Evolutionary conservation across 2,888 invertebrate species (phyloP).

Genomic region (Acrobasis suavella): DNA sequence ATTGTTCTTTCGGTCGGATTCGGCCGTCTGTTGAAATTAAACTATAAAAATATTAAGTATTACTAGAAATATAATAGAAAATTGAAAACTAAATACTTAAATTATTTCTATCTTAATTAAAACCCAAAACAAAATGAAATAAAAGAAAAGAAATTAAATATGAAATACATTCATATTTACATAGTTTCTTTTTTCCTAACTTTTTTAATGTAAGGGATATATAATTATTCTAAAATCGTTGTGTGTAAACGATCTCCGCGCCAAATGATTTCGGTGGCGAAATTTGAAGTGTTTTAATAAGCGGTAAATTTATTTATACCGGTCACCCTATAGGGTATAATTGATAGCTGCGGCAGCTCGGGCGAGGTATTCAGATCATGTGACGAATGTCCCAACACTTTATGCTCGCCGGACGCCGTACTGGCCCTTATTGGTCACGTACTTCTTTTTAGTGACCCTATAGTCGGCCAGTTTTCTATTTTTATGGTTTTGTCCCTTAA

Average conservation of each 20-base stretch:
- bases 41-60: too few relatives aligned
- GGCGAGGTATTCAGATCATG: constrained; percentile 15
- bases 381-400: constrained; percentile 10
- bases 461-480: constrained; percentile 1
- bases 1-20: too few relatives aligned
- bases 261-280: constrained; percentile 46
- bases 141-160: too few relatives aligned
- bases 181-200: too few relatives aligned
- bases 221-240: constrained; percentile 35
- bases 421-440: constrained; percentile 6
- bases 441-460: constrained; percentile 3
- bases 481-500: neutral
- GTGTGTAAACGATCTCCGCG: constrained; percentile 37
- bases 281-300: constrained; percentile 67
- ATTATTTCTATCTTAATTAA: too few relatives aligned
- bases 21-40: too few relatives aligned
- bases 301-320: constrained; percentile 61
- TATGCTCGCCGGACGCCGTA: neutral
- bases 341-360: constrained; percentile 39
- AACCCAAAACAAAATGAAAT: too few relatives aligned
- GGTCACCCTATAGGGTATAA: constrained; percentile 43
- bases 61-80: too few relatives aligned
- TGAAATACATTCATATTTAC: too few relatives aligned
- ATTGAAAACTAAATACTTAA: too few relatives aligned
- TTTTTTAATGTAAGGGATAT: too few relatives aligned